Evolutionary conservation across 2,797 vertebrate species (phyloP), one percentile per base, ranked within the genome.

Genomic region (Huso huso): DNA sequence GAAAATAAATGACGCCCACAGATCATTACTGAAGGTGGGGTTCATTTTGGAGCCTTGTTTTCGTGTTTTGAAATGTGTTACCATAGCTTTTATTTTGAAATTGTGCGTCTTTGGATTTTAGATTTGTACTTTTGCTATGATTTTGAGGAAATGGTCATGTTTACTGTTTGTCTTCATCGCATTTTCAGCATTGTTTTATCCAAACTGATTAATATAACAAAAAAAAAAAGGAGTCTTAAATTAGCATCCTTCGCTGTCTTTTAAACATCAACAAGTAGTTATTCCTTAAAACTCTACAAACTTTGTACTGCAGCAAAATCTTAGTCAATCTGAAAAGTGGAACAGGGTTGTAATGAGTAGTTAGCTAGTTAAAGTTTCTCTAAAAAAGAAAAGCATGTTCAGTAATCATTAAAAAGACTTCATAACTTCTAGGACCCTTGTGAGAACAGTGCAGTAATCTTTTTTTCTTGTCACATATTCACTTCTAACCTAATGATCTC

Each of bases 241-340:
- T 37, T 37, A 37, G 37, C 37, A 37, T 37, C 37, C 37, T 37
- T 37, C 37, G 37, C 37, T 37, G 37, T 37, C 37, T 51, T 55
- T 69, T 49, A 83, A 74, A 87, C 72, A 86, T 85, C 84, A 86
- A 87, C 84, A 72, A 57, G 53, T 61, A 49, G 83, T 77, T 83
- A 83, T 86, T 83, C 79, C 82, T 70, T 83, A 82, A 85, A 84
- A 81, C 85, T 72, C 69, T 75, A 62, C 70, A 85, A 86, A 88
- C 85, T 84, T 85, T 87, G 83, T 85, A 86, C 85, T 75, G 74
- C 73, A 77, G 71, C 86, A 82, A 88, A 86, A 85, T 85, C 82
- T 78, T 79, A 72, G 72, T 75, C 81, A 80, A 78, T 85, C 77
- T 84, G 82, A 82, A 37, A 37, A 37, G 37, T 37, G 78, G 83